Evolutionary conservation across 2,113 vertebrate species (phyloP).

Genomic region (Gallinago undulata): DNA sequence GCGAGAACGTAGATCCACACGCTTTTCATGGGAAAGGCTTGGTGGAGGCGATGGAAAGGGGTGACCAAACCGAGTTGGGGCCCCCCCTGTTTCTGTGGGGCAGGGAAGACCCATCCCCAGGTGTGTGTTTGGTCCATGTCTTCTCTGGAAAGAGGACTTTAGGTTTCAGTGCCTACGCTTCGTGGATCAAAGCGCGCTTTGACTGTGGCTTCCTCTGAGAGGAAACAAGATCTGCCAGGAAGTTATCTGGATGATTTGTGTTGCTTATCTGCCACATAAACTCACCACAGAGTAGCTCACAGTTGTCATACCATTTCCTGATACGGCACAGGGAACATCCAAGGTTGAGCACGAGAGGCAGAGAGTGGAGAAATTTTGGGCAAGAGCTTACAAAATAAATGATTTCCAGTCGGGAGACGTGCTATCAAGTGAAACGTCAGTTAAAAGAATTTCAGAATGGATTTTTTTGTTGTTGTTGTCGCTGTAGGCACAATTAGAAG

Average conservation of each 20-base stretch:
- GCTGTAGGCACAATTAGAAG: slow-evolving; percentile 33
- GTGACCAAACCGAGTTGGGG: background rate
- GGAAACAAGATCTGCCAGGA: slow-evolving; percentile 48
- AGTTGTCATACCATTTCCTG: background rate
- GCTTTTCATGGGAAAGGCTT: background rate
- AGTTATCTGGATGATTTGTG: slow-evolving; percentile 50
- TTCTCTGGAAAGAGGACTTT: background rate
- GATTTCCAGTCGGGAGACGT: background rate
- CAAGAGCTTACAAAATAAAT: slow-evolving; percentile 4
- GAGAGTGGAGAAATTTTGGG: background rate
- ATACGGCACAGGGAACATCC: background rate
- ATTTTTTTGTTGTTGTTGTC: background rate
- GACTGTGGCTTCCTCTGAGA: slow-evolving; percentile 43
- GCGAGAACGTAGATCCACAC: background rate
- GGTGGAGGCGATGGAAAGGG: background rate
- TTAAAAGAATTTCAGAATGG: slow-evolving; percentile 4
- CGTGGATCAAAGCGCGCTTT: slow-evolving; percentile 7
- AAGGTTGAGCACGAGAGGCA: background rate
- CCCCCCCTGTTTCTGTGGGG: background rate
- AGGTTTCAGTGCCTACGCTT: background rate
- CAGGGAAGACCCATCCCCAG: background rate
- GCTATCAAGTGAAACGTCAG: background rate
- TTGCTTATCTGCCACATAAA: slow-evolving; percentile 29
- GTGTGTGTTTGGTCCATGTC: background rate
- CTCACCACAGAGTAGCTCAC: background rate